Percentiles rank a stretch among this genome's conserved stretches.
phyloP scores from a whole-genome alignment of 1,140 invertebrate species.

The Meloidogyne chitwoodi region DNA sequence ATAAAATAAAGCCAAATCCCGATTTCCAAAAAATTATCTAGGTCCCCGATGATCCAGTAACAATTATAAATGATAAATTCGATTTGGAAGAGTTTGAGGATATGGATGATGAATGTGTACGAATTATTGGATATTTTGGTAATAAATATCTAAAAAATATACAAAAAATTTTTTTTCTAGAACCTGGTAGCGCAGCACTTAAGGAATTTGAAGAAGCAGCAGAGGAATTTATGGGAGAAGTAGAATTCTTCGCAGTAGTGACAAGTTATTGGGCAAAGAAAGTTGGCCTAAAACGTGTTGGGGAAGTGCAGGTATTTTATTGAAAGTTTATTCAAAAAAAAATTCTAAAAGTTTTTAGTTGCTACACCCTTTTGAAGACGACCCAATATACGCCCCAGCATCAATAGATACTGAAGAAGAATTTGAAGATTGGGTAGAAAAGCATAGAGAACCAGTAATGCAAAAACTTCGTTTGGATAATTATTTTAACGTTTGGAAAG shows the following conservation, averaged over 20 bases:
- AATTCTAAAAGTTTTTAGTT: slow-evolving; percentile 29
- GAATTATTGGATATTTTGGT: slow-evolving; percentile 59
- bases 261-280: slow-evolving; percentile 59
- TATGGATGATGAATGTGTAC: slow-evolving; percentile 53
- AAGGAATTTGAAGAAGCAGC: slow-evolving; percentile 60
- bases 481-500: slow-evolving; percentile 60
- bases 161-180: neutral
- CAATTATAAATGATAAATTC: slow-evolving; percentile 59
- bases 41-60: slow-evolving; percentile 59
- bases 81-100: slow-evolving; percentile 60
- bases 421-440: slow-evolving; percentile 60
- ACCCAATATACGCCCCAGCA: slow-evolving; percentile 56
- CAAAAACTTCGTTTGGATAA: slow-evolving; percentile 57
- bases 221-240: slow-evolving; percentile 60
- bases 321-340: neutral
- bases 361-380: slow-evolving; percentile 57
- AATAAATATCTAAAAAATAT: neutral
- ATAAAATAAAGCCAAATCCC: neutral
- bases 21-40: slow-evolving; percentile 7
- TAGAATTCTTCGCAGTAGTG: slow-evolving; percentile 60
- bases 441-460: slow-evolving; percentile 59
- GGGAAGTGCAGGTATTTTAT: slow-evolving; percentile 4
- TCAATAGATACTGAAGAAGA: slow-evolving; percentile 59
- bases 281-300: slow-evolving; percentile 46
- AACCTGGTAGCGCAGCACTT: slow-evolving; percentile 58